A percentile compares a stretch with the other conserved stretches of the same genome.
Conservation (phyloP, 2,888 invertebrate genomes). For the Phyllotreta cruciferae region DNA sequence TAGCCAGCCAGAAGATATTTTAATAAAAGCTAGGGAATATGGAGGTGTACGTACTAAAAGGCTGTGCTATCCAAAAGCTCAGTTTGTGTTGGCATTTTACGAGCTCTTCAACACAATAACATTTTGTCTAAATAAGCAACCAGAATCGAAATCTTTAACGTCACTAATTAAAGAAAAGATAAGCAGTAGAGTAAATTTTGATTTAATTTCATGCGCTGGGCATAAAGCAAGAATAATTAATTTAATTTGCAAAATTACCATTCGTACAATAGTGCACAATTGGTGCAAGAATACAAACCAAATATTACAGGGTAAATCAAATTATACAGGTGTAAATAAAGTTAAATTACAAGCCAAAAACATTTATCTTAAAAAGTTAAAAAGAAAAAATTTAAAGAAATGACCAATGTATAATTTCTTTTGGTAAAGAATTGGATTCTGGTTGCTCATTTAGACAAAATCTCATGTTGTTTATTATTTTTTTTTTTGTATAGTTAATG, state of each 20-base stretch:
- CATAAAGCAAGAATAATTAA: neutral
- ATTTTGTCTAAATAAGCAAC: neutral
- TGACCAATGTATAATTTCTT: no score
- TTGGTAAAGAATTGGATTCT: no score
- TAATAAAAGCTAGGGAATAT: neutral
- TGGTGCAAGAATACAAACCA: neutral
- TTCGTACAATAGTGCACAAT: neutral
- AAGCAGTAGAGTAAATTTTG: neutral
- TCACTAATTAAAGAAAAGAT: neutral
- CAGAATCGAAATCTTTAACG: neutral
- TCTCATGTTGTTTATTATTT: no score
- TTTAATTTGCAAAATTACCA: neutral
- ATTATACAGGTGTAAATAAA: conserved; percentile 1
- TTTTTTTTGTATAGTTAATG: no score
- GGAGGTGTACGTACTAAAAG: neutral
- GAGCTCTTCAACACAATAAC: neutral
- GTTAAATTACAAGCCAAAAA: neutral
- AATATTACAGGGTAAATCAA: conserved; percentile 6
- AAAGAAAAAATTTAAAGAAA: conserved; percentile 7
- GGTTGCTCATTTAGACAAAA: no score
- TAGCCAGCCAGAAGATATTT: neutral
- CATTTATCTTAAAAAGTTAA: conserved; percentile 4
- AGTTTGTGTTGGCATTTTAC: neutral
- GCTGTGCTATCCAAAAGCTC: neutral
- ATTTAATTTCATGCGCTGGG: neutral